Base-by-base conservation (phyloP, 2,888 invertebrate genomes). In the Iphiclides podalirius region DNA sequence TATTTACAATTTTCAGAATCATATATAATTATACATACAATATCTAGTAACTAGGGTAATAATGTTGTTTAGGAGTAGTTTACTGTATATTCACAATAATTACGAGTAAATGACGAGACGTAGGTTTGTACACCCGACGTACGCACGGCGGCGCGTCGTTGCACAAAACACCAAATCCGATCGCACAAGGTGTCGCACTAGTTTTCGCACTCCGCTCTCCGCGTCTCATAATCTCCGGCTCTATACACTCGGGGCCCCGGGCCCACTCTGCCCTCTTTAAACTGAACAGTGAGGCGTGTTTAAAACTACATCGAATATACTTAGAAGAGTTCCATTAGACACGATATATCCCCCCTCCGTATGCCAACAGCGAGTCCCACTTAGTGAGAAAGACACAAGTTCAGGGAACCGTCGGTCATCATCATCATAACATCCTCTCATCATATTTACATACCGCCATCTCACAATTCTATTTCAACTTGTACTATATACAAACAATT, bases 401-500 rank as follows among this genome's bases (percentile, higher is more conserved):
- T 31, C 31, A 4, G 12, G 31, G 11, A n/a, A n/a, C 63, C 66
- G 65, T 64, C 63, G 26, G 64, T 68, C 72, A 64, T 64, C 67
- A 67, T 64, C 66, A 67, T 59, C 60, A 65, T 72, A 73, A 73
- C 79, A 78, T 74, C 72, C 72, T 75, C 71, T 67, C 74, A 20
- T 31, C 70, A 72, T 85, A 85, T 86, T 68, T 85, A 86, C 86
- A 87, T 69, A 71, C 71, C 72, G 72, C 76, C 75, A 67, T 73
- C 75, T 73, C 82, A 70, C 75, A 72, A 73, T 72, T 75, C 79
- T 83, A 79, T 76, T 81, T 82, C 79, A 75, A 83, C 85, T 85
- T 87, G 85, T 88, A 86, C 87, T 88, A 88, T 88, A 84, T 88
- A 88, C 87, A 88, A 86, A 85, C 83, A 85, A 82, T 82, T 81